Base-by-base conservation (phyloP, 2,113 vertebrate genomes). In the Lynx canadensis region DNA sequence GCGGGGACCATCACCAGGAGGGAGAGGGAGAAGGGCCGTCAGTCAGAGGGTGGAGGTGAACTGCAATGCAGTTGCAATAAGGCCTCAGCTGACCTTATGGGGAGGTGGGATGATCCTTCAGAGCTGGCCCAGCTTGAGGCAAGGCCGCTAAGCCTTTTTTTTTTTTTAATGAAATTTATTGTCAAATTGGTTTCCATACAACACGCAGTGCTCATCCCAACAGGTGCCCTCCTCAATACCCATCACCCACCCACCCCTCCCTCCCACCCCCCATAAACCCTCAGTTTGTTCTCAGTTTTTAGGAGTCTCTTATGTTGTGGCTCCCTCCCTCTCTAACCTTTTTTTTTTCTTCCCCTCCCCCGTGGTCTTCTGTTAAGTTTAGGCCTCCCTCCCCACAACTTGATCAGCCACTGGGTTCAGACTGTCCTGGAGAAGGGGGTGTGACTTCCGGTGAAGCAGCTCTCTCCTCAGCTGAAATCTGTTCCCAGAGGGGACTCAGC, bases 341-440 rank as follows among this genome's bases (percentile, higher is more conserved):
- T 45, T 41, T 41, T 45, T 45, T 45, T 45, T 45, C 41, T 45
- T 45, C 41, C 7, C 41, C 41, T 45, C 7, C 41, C 41, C 41
- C 7, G 0, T 45, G 41, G 41, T 45, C 41, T 45, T 45, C 41
- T 45, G 41, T 45, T 45, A 45, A 45, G 41, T 45, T 45, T 48
- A 16, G 0, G 3, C 4, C 33, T 31, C 4, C 41, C 6, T 21
- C 38, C 23, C 29, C 33, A 29, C 23, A 9, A 9, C 15, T 7
- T 23, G 80, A 45, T 57, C 80, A 45, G 4, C 31, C 29, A 18
- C 5, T 23, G 36, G 9, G 18, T 25, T 89, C 86, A n/a, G 86
- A n/a, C 55, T 66, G 27, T 55, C 27, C 57, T 29, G n/a, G 45
- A 73, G 19, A 66, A 74, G n/a, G 19, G 38, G 4, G 15, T 4